Conservation (phyloP, 2,113 vertebrate species). For the Lathamus discolor region DNA sequence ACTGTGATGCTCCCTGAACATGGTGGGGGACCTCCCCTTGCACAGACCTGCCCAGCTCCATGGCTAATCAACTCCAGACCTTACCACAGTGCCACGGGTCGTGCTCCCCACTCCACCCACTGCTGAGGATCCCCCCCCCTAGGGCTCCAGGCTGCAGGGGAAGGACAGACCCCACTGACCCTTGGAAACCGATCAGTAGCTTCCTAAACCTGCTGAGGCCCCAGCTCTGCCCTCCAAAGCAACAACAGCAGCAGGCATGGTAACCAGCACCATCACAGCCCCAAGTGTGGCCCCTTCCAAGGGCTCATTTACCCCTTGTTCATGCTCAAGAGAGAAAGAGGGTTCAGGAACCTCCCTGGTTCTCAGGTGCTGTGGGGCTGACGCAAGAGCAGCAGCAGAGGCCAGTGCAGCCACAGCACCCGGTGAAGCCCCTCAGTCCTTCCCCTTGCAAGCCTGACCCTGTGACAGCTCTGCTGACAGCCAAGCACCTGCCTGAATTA, state of each 20-base stretch:
- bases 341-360: background rate
- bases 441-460: background rate
- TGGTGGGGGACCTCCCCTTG: fast-evolving
- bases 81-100: too few relatives aligned
- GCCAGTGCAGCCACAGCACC: background rate
- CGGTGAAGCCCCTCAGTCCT: background rate
- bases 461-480: fast-evolving
- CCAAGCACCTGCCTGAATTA: background rate
- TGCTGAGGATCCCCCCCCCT: background rate
- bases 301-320: background rate
- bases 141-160: too few relatives aligned
- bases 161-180: background rate
- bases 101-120: too few relatives aligned
- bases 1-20: too few relatives aligned
- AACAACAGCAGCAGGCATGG: background rate
- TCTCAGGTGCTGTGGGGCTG: background rate
- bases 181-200: background rate
- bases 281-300: fast-evolving
- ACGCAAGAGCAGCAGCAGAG: background rate
- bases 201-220: background rate
- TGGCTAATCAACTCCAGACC: too few relatives aligned
- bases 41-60: background rate
- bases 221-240: background rate
- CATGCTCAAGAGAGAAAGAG: too few relatives aligned
- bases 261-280: background rate